Conservation (phyloP, 2,113 vertebrate species). For the Oncorhynchus tshawytscha region DNA sequence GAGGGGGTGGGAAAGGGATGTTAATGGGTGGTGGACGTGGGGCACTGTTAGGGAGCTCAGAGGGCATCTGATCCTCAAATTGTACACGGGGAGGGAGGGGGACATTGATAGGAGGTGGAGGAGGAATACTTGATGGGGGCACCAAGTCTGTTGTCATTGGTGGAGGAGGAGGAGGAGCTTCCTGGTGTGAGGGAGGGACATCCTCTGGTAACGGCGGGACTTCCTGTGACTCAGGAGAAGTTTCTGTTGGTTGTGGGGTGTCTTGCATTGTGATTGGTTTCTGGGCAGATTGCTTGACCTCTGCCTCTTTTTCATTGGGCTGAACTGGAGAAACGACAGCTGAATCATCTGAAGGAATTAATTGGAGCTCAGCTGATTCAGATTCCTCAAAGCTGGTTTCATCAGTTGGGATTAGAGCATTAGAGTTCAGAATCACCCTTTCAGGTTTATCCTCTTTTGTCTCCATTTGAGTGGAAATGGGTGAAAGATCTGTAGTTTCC, state of each 20-base stretch:
- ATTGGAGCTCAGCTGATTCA: neutral
- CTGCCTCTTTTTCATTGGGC: neutral
- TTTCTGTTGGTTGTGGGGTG: conserved; percentile 4
- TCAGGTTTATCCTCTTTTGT: conserved; percentile 7
- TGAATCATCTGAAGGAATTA: neutral
- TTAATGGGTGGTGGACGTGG: conserved; percentile 9
- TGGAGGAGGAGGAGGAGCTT: conserved; percentile 24
- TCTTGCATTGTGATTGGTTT: neutral
- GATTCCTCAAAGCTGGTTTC: neutral
- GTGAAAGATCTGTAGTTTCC: conserved; percentile 19
- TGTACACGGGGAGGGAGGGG: conserved; percentile 25
- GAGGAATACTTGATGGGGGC: neutral
- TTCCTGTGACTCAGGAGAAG: conserved; percentile 22
- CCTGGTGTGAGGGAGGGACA: conserved; percentile 14
- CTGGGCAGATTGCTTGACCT: neutral
- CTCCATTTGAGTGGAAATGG: conserved; percentile 9
- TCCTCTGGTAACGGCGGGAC: conserved; percentile 11
- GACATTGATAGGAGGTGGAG: neutral
- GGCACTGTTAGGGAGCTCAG: conserved; percentile 4
- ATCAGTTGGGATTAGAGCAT: neutral
- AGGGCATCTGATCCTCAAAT: conserved; percentile 35
- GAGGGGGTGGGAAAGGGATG: conserved; percentile 12
- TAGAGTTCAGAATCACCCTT: neutral
- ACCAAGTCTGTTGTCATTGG: conserved; percentile 20
- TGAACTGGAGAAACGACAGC: neutral